These are phyloP conservation scores for Cordilura impudica DNA, from an alignment of 2,888 invertebrate species.

Conservation along the genomic window DNA sequence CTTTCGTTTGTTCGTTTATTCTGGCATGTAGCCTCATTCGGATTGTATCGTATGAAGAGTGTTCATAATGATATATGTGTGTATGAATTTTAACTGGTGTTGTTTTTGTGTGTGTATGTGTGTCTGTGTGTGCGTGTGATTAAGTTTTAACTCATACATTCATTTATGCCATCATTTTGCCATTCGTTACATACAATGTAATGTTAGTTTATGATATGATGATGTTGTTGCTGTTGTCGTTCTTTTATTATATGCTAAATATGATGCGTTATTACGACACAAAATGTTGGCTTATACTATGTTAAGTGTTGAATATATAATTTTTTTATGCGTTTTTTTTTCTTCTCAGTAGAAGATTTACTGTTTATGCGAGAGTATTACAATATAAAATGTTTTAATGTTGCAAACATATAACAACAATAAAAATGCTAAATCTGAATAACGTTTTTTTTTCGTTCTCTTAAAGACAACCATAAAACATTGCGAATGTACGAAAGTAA, in stretches of 20 bases:
- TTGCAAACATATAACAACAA: not conserved
- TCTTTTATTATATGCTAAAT: constrained; percentile 44
- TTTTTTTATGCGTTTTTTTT: constrained; percentile 14
- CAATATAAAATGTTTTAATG: not conserved
- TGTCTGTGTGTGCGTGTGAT: not conserved
- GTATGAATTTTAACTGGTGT: constrained; percentile 21
- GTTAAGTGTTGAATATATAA: constrained; percentile 54
- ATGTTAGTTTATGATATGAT: constrained; percentile 43
- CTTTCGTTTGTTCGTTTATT: not conserved
- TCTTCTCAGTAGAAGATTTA: constrained; percentile 32
- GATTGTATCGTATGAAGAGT: not conserved
- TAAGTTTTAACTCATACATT: not conserved
- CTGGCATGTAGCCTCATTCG: constrained; percentile 30
- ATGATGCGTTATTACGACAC: constrained; percentile 48
- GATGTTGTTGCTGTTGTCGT: not conserved
- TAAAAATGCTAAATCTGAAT: constrained; percentile 3
- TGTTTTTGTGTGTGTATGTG: not conserved
- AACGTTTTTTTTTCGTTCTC: too few relatives aligned
- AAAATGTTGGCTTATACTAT: constrained; percentile 52
- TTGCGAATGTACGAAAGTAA: not conserved
- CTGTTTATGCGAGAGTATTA: not conserved
- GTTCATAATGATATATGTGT: constrained; percentile 6
- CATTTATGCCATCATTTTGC: not conserved
- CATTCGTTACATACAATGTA: not conserved
- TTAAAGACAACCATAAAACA: not conserved